A percentile compares a stretch with the other conserved stretches of the same genome.
phyloP scores from a whole-genome alignment of 2,113 vertebrate genomes.

The Murina feae region DNA sequence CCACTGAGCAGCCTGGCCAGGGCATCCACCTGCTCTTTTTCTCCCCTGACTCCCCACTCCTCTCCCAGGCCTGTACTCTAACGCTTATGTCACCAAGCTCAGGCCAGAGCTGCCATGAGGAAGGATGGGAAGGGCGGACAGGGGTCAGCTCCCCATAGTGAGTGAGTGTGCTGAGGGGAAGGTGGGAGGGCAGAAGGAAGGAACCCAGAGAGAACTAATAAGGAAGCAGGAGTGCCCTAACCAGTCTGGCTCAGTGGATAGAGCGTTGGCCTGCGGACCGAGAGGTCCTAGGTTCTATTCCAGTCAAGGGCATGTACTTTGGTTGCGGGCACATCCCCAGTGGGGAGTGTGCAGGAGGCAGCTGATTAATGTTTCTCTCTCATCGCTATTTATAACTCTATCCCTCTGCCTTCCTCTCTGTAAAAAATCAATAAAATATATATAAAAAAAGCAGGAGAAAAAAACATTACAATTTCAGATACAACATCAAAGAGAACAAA shows the following conservation, averaged over 20 bases:
- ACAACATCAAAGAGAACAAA: not conserved
- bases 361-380: no score
- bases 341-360: no score
- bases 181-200: not conserved
- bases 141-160: not conserved
- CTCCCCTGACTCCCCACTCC: not conserved
- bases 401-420: no score
- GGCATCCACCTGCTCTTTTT: accelerated
- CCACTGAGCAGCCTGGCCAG: no score
- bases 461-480: not conserved
- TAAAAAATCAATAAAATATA: no score
- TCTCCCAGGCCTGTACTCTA: not conserved
- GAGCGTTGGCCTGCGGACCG: no score
- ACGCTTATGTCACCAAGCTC: not conserved
- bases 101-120: not conserved
- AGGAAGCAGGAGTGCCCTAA: not conserved
- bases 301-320: no score
- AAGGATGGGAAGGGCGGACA: not conserved
- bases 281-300: no score
- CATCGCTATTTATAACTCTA: no score
- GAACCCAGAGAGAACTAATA: not conserved
- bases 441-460: not conserved
- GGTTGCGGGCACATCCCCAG: no score
- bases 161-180: not conserved
- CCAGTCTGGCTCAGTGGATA: no score